phyloP scores from a whole-genome alignment of 2,888 invertebrate species.

The Brachypterus glaber region DNA sequence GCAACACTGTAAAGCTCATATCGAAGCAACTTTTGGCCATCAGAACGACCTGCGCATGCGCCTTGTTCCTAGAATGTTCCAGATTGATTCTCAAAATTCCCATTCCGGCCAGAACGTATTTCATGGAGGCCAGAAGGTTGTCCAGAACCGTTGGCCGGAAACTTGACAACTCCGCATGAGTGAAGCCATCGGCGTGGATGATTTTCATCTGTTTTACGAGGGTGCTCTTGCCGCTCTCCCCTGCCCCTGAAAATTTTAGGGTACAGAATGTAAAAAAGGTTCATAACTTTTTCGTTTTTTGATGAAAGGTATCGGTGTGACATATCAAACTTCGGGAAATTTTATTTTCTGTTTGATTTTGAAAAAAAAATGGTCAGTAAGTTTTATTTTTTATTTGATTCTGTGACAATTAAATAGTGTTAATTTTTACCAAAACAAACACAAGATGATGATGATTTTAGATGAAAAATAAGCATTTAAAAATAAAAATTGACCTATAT shows the following conservation, averaged over 20 bases:
- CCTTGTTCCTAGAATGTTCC: conserved; percentile 49
- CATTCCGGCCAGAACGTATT: conserved; percentile 58
- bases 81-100: conserved; percentile 53
- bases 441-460: too few relatives aligned
- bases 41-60: conserved; percentile 45
- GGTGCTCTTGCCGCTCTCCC: conserved; percentile 60
- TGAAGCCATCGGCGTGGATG: conserved; percentile 57
- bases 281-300: too few relatives aligned
- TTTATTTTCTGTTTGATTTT: too few relatives aligned
- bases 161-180: conserved; percentile 49
- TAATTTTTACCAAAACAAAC: too few relatives aligned
- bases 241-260: conserved; percentile 44
- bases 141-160: conserved; percentile 56
- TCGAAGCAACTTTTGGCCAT: conserved; percentile 47
- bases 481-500: too few relatives aligned
- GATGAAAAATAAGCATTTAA: too few relatives aligned
- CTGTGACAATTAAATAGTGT: too few relatives aligned
- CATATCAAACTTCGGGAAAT: too few relatives aligned
- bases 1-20: conserved; percentile 46
- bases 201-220: conserved; percentile 62
- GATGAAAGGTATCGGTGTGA: background rate
- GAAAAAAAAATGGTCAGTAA: too few relatives aligned
- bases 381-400: too few relatives aligned
- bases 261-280: conserved; percentile 6
- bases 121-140: conserved; percentile 57